Conservation (phyloP, 30 jellyfish, hydroid and myxozoan genomes). For the Pseudorhiza aurosa region DNA sequence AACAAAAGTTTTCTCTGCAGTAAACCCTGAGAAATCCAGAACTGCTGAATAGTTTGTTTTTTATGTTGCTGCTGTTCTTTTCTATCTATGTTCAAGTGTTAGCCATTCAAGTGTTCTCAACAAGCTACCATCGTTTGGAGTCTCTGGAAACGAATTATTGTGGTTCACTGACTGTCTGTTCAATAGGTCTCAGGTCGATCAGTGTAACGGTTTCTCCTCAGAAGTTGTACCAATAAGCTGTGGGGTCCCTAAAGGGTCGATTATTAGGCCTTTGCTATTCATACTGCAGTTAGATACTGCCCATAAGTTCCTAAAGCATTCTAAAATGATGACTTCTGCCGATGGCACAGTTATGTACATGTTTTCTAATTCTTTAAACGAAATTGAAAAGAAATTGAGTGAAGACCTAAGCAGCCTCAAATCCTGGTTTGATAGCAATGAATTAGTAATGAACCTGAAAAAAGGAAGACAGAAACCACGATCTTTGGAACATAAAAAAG, state of each 20-base stretch:
- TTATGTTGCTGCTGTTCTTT: too few species aligned
- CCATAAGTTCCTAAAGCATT: constrained; percentile 27
- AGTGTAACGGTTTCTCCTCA: constrained; percentile 43
- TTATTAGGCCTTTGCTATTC: constrained; percentile 60
- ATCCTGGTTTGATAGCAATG: constrained; percentile 64
- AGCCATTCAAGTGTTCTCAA: constrained; percentile 63
- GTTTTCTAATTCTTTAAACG: constrained; percentile 37
- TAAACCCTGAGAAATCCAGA: too few species aligned
- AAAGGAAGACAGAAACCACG: constrained; percentile 70
- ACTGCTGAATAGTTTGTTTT: too few species aligned
- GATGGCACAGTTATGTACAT: constrained; percentile 69
- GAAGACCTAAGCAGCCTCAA: constrained; percentile 41
- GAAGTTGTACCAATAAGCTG: constrained; percentile 39
- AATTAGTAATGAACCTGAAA: constrained; percentile 53
- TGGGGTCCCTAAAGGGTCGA: constrained; percentile 76
- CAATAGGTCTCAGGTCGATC: constrained; percentile 62
- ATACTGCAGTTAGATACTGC: constrained; percentile 55
- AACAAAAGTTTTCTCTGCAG: too few species aligned
- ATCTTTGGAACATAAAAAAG: constrained; percentile 68
- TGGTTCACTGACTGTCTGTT: constrained; percentile 76
- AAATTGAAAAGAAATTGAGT: constrained; percentile 39
- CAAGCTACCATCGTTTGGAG: constrained; percentile 64
- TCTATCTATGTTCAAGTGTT: too few species aligned
- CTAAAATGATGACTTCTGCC: constrained; percentile 58
- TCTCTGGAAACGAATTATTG: constrained; percentile 35